Base-by-base conservation (phyloP, 2,797 vertebrate genomes). In the Xenopus petersii region DNA sequence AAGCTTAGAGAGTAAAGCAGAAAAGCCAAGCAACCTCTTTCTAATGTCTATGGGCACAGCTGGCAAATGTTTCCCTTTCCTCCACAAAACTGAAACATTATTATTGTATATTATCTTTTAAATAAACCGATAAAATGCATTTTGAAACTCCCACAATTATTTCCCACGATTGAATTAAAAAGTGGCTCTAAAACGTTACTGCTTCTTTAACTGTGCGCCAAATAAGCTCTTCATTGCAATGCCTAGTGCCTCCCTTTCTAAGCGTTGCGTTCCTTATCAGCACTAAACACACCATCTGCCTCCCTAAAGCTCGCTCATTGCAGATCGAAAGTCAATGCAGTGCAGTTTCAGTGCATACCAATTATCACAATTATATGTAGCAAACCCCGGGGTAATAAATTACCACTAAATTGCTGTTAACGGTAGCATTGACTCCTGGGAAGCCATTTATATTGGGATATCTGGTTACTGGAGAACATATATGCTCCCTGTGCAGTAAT, bases 281-380 rank as follows among this genome's bases (percentile, higher is more conserved):
- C 66, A 55, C 49, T 26, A 49, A 36, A 13, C 66, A 67, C 66
- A 67, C 48, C 24, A 15, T 63, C 60, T 36, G 13, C 60, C 26
- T 55, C 66, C 24, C 24, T n/a, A 2, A 30, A 67, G 48, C 66
- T 33, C 8, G 4, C 4, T 67, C 21, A 5, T 2, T 12, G 24
- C 33, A 33, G 66, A 67, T 30, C n/a, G 66, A 33, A 56, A 55
- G 66, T 56, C 49, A 55, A 67, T 67, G 66, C 66, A 67, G 24
- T 55, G 21, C 48, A 55, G 16, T 30, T 55, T 55, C 16, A 36
- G 49, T 11, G 51, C 66, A 67, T 67, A 55, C 21, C 51, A 56
- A 67, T 67, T 55, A 67, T 67, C 48, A 33, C 66, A 67, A 55
- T 55, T 67, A 67, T n/a, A 33, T 17, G 36, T 48, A 13, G 64